Percentiles rank a stretch among this genome's conserved stretches.
Conservation (phyloP, 2,888 invertebrate genomes). For the Dynastes hyllus region DNA sequence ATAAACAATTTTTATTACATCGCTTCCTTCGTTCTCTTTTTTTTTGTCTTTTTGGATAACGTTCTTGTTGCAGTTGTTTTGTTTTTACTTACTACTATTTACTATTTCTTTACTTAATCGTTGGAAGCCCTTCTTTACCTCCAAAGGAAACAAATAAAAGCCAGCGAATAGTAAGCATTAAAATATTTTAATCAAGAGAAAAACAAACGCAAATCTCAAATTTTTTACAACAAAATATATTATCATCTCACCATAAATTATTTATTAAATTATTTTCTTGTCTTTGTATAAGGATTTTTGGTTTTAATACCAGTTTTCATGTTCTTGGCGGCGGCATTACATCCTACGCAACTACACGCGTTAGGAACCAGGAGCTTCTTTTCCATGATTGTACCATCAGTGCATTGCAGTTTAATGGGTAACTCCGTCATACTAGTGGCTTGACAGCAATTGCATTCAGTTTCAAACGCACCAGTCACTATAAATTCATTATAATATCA, state of each 20-base stretch:
- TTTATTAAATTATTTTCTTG: constrained; percentile 24
- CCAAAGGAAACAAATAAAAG: too few species aligned
- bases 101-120: too few species aligned
- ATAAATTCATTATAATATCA: constrained; percentile 56
- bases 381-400: constrained; percentile 64
- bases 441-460: constrained; percentile 75
- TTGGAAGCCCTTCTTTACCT: too few species aligned
- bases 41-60: too few species aligned
- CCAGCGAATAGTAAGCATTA: too few species aligned
- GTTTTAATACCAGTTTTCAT: constrained; percentile 12
- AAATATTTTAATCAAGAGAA: too few species aligned
- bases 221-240: too few species aligned
- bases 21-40: too few species aligned
- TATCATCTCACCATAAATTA: not conserved
- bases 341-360: constrained; percentile 67
- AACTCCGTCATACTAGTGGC: constrained; percentile 63
- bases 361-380: constrained; percentile 68
- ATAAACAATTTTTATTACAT: too few species aligned
- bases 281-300: constrained; percentile 30
- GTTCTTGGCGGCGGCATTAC: constrained; percentile 51
- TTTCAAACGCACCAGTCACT: constrained; percentile 75
- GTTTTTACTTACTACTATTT: too few species aligned
- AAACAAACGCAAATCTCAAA: too few species aligned
- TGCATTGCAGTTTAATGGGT: constrained; percentile 66
- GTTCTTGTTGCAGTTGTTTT: too few species aligned